Base-by-base conservation (phyloP, 2,113 vertebrate species). In the Diadophis punctatus region DNA sequence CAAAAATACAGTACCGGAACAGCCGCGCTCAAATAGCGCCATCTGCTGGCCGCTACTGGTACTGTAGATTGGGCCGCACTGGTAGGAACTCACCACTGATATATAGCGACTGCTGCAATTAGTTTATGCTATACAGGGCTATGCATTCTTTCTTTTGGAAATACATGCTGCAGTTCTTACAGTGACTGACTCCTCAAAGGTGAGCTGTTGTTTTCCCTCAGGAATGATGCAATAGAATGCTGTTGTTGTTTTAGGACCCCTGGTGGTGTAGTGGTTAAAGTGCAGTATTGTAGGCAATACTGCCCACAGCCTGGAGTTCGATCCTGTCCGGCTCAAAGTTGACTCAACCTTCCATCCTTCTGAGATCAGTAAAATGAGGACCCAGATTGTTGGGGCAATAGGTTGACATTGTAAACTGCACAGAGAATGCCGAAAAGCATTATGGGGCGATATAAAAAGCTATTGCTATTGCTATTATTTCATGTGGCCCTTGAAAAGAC, bases 71-170 rank as follows among this genome's bases (percentile, higher is more conserved):
- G n/a, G n/a, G n/a, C n/a, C n/a, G n/a, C n/a, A n/a, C n/a, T n/a
- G n/a, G n/a, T n/a, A n/a, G n/a, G n/a, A n/a, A n/a, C n/a, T n/a
- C n/a, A n/a, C n/a, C n/a, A 93, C 85, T 87, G 3, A 25, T 18
- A 74, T 0, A 22, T 0, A 90, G 74, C 51, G 1, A 12, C 5
- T 87, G 39, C 12, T 60, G 58, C 1, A 63, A 1, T 4, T 43
- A 80, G 74, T 43, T 43, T 80, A 34, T 80, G 2, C 34, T 9
- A 22, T 9, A 80, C 3, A 4, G 34, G 74, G 18, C 74, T 80
- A 39, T 43, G 3, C 9, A 80, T 20, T 80, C 18, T 80, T 80
- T 39, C 18, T 80, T 39, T 22, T 80, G 74, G 34, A 80, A 80
- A 80, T 80, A 22, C 74, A 43, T 22, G 1, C 34, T 3, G 0